phyloP scores from a whole-genome alignment of 2,797 vertebrate genomes.

The Lepus oiostolus region DNA sequence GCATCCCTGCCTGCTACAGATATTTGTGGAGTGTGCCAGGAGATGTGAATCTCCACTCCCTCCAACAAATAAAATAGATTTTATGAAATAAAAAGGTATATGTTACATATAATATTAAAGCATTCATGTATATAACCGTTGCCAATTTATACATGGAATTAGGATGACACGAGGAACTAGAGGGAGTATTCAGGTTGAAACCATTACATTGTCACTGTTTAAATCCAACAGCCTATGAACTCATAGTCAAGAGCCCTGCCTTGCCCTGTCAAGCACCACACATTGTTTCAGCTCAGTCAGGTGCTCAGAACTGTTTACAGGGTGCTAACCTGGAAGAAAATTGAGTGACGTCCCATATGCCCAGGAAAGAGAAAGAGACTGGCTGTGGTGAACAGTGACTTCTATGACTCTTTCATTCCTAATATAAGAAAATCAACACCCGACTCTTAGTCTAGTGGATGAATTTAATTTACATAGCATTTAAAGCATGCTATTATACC shows the following conservation, averaged over 20 bases:
- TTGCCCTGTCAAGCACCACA: neutral
- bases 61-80: no score
- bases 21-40: no score
- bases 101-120: neutral
- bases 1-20: no score
- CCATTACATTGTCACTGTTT: neutral
- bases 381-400: neutral
- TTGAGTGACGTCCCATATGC: neutral
- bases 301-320: neutral
- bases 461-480: neutral
- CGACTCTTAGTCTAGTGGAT: neutral
- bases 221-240: fast-evolving
- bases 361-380: neutral
- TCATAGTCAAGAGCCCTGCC: fast-evolving
- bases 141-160: neutral
- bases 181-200: fast-evolving
- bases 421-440: neutral
- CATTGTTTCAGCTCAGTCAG: neutral
- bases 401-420: neutral
- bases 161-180: neutral
- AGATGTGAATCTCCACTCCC: no score
- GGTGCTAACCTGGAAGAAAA: no score
- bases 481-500: neutral
- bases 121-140: neutral
- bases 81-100: neutral